Base-by-base conservation (phyloP, 2,888 invertebrate species). In the Torymus auratus region DNA sequence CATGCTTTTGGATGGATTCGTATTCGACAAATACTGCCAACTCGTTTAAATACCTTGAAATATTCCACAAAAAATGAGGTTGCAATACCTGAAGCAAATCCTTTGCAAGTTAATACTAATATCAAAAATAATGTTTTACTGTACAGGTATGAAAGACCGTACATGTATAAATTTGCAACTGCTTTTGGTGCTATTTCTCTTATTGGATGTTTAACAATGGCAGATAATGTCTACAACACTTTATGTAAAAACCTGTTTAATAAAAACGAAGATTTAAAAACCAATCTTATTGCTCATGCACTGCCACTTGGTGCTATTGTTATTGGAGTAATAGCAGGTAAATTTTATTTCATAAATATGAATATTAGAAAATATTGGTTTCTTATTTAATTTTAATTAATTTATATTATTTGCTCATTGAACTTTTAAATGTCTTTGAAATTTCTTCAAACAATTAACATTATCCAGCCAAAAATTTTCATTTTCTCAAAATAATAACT, bases 101-200 rank as follows among this genome's bases (percentile, higher is more conserved):
- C 65, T 14, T n/a, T 71, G 15, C 53, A 56, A 11, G 3, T 58
- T 5, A 81, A 83, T 20, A 83, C 75, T 12, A 84, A 83, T 13
- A 56, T 83, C 17, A 20, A 12, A 14, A 84, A 84, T 65, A 84
- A 84, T 77, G 83, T 84, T 28, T 69, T 84, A 15, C 53, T 84
- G 20, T 84, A 78, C 15, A 83, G 69, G 80, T 82, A 50, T 78
- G 83, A 84, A 12, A 82, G 64, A 23, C 69, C 78, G 15, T 68
- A 10, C 7, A 11, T 80, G 1, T 82, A 17, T 14, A 82, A 68
- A 70, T 12, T 72, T 5, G 53, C 73, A 17, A 2, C 28, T 2
- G 12, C 55, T 20, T 84, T 82, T 82, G 78, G 53, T n/a, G 1
- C 78, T n/a, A 0, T 68, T 0, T 17, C 58, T 13, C 11, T 56